Percentiles rank a stretch among this genome's conserved stretches.
phyloP scores from a whole-genome alignment of 1,140 invertebrate genomes.

The Muscidifurax raptorellus region DNA sequence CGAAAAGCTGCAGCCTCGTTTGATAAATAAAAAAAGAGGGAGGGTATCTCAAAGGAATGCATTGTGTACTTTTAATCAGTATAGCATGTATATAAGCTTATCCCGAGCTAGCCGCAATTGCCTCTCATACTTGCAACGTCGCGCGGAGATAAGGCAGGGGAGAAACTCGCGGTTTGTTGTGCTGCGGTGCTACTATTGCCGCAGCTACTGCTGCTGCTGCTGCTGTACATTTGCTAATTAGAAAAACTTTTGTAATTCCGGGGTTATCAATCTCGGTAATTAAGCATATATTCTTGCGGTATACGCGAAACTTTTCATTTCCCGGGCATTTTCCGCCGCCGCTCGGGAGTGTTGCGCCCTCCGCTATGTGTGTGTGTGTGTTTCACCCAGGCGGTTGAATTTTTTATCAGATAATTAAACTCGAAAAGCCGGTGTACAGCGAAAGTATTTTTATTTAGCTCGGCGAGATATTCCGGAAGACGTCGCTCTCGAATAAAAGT shows the following conservation, averaged over 20 bases:
- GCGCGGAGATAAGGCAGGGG: background rate
- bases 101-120: background rate
- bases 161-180: background rate
- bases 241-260: conserved; percentile 13
- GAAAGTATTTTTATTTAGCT: background rate
- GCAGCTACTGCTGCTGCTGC: background rate
- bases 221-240: conserved; percentile 30
- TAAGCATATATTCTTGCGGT: background rate
- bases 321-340: background rate
- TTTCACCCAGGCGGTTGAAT: background rate
- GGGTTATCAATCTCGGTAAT: conserved; percentile 15
- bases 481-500: background rate
- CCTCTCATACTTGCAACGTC: too few species aligned
- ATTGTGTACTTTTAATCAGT: conserved; percentile 21
- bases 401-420: background rate
- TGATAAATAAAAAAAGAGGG: background rate
- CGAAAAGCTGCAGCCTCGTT: too few species aligned
- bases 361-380: too few species aligned
- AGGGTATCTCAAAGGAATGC: background rate
- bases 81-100: background rate
- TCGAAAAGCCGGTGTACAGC: background rate
- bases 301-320: background rate
- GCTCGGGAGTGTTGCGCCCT: too few species aligned
- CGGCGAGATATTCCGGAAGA: background rate
- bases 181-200: too few species aligned